A percentile compares a stretch with the other conserved stretches of the same genome.
phyloP scores from a whole-genome alignment of 2,888 invertebrate species.

The Caenorhabditis zanzibari region DNA sequence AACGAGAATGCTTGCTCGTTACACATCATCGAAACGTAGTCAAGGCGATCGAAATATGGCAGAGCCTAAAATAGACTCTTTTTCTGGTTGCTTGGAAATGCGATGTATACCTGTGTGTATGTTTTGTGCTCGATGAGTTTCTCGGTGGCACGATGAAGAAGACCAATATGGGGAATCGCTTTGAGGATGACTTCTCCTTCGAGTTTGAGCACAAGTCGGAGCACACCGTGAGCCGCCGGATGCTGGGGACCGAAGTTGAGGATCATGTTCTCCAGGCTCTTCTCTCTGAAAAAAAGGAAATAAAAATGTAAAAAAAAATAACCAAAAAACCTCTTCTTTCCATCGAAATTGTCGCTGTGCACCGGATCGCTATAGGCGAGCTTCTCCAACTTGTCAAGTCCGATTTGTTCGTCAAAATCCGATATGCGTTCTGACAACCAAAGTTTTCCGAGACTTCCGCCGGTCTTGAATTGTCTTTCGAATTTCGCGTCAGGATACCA shows the following conservation, averaged over 20 bases:
- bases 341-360: slow-evolving; percentile 74
- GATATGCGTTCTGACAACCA: slow-evolving; percentile 72
- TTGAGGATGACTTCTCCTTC: slow-evolving; percentile 92
- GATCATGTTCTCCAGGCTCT: slow-evolving; percentile 90
- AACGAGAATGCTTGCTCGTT: slow-evolving; percentile 97
- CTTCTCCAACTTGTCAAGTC: slow-evolving; percentile 76
- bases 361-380: slow-evolving; percentile 73
- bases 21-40: slow-evolving; percentile 99
- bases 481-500: slow-evolving; percentile 83
- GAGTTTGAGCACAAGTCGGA: slow-evolving; percentile 91
- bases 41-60: slow-evolving; percentile 94
- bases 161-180: slow-evolving; percentile 97
- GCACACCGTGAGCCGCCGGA: slow-evolving; percentile 95
- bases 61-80: slow-evolving; percentile 86
- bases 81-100: not conserved
- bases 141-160: slow-evolving; percentile 97
- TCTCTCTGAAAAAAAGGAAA: slow-evolving; percentile 86
- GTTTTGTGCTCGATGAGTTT: slow-evolving; percentile 99
- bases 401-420: slow-evolving; percentile 74
- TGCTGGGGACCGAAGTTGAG: slow-evolving; percentile 96
- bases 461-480: slow-evolving; percentile 80
- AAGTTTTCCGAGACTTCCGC: slow-evolving; percentile 73
- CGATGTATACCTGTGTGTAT: slow-evolving; percentile 88
- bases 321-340: slow-evolving; percentile 74
- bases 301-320: not conserved